A percentile compares a stretch with the other conserved stretches of the same genome.
These are phyloP conservation scores for Phoenoteleia sp. DNA, from an alignment of 2,888 invertebrate species.

Conservation along the genomic window DNA sequence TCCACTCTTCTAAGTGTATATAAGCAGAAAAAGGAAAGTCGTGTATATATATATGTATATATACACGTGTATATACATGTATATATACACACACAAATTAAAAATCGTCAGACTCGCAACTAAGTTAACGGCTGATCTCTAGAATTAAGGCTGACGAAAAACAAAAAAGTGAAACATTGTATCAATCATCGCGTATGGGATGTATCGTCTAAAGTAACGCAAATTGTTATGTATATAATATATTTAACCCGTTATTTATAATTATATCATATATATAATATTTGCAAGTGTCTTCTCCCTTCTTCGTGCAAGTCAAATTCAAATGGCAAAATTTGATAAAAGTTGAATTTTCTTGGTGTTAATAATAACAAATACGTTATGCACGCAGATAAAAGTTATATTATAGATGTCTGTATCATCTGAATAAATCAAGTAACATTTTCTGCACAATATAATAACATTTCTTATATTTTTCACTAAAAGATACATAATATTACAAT, in stretches of 20 bases:
- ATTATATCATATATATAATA: conserved; percentile 74
- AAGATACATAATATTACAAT: no score
- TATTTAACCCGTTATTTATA: conserved; percentile 73
- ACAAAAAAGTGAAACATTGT: conserved; percentile 43
- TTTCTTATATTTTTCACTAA: no score
- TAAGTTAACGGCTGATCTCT: conserved; percentile 60
- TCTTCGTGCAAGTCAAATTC: conserved; percentile 28
- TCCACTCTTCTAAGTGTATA: conserved; percentile 38
- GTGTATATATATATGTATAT: conserved; percentile 24
- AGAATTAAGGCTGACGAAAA: conserved; percentile 51
- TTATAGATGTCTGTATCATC: no score
- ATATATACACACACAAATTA: not conserved
- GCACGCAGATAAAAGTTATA: no score
- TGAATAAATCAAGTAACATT: no score
- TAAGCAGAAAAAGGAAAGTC: conserved; percentile 24
- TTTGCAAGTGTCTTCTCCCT: conserved; percentile 77
- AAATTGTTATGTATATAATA: conserved; percentile 62
- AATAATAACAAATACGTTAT: no score
- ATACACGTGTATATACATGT: not conserved
- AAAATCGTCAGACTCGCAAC: conserved; percentile 22
- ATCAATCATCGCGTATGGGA: conserved; percentile 39
- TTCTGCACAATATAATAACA: no score
- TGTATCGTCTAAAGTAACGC: conserved; percentile 33
- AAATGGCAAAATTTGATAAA: conserved; percentile 27
- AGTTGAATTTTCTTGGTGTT: no score